Evolutionary conservation across 2,113 vertebrate genomes (phyloP), one percentile per base, ranked within the genome.

Genomic region (Callipepla squamata): DNA sequence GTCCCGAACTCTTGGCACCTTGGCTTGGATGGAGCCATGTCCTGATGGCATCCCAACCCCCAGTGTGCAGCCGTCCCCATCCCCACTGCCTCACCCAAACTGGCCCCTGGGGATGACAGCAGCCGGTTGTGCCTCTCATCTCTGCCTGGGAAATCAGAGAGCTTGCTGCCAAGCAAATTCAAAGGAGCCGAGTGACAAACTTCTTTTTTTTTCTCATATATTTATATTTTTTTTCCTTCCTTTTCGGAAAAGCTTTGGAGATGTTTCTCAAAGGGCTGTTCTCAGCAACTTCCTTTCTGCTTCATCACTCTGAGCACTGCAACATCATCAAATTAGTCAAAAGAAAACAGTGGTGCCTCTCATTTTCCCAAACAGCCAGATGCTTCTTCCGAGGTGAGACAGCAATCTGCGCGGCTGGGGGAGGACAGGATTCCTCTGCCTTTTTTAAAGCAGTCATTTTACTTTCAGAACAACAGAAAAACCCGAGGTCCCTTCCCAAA

Each of bases 321-420:
- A 92, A 48, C 92, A 95, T 96, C 95, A 95, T 96, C 95, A 94
- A 87, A 96, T 95, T 96, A 96, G 89, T 96, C 92, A 95, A 92
- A 93, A 93, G 96, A 81, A 94, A 96, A 93, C 89, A 93, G 95
- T 95, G 95, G 95, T 95, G 94, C 92, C 89, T 95, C 94, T 95
- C 84, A 95, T 85, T 93, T 57, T 85, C 92, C 92, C 92, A 40
- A 89, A 47, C 92, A 93, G 74, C 92, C 96, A 96, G 95, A 96
- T 95, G 94, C 95, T 94, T 66, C 45, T 93, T 40, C 73, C 4
- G 17, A 94, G 94, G 86, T 91, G 87, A 90, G 76, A 66, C 88
- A 88, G 72, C 92, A 89, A 63, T 23, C 26, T 26, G 62, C 42
- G 8, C 63, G 30, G 2, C 62, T 62, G 79, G 87, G 92, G 92